Evolutionary conservation across 2,113 vertebrate genomes (phyloP), one percentile per base, ranked within the genome.

Genomic region (Thalassoma bifasciatum): DNA sequence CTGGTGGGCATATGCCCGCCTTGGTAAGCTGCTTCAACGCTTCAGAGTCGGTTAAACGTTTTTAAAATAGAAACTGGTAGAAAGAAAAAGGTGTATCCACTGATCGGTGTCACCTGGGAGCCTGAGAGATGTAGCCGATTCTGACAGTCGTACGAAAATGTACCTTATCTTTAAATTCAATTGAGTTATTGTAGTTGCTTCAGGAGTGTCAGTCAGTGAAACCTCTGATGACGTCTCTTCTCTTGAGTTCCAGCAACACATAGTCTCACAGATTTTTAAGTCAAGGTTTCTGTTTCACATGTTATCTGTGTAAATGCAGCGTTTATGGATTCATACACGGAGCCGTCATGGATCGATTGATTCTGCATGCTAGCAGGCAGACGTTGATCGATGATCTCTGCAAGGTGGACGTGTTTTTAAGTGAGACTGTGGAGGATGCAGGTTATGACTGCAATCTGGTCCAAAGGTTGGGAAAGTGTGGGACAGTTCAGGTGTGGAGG

Each of bases 11-110:
- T 49, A 54, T 17, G 63, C 36, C 70, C 11, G 37, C 72, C 26
- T 46, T 14, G 14, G 64, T 65, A 53, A 73, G 59, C 66, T 73
- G 66, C 75, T 63, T 44, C 73, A 68, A 69, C 60, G 36, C 10
- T 22, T 36, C 44, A 19, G 52, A 58, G 40, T 52, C 37, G 24
- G 61, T 60, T 67, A 22, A 50, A 58, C 68, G 38, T 52, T 56
- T 71, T 63, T 6, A 30, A 30, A 30, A 30, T 30, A 30, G 30
- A 30, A 30, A 30, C 30, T 4, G 30, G 30, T 30, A n/a, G 30
- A 46, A 17, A 46, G 7, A 17, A 9, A 62, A 62, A 38, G 44
- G 30, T 21, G 71, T 23, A 22, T n/a, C 8, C 12, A 46, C 13
- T 10, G 9, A 57, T 66, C 9, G 12, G 36, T 14, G 34, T 63